Evolutionary conservation across 2,888 invertebrate species (phyloP).

Genomic region (Acronicta aceris): DNA sequence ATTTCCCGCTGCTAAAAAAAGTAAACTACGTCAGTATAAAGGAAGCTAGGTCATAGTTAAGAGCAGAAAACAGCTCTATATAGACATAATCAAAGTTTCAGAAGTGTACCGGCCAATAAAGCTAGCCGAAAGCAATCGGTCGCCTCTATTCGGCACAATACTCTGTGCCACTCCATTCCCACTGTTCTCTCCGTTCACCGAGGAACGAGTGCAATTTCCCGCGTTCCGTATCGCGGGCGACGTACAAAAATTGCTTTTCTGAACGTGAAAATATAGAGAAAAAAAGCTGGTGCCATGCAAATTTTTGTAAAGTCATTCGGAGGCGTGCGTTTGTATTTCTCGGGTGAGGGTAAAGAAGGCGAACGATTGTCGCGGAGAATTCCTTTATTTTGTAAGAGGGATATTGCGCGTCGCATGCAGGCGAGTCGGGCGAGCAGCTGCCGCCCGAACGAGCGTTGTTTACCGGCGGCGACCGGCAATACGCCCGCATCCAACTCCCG

Average conservation of each 20-base stretch:
- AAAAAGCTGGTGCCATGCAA: conserved; percentile 82
- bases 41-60: conserved; percentile 31
- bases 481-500: conserved; percentile 73
- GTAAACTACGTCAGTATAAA: conserved; percentile 22
- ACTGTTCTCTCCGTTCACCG: conserved; percentile 77
- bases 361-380: conserved; percentile 87
- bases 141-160: conserved; percentile 77
- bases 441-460: conserved; percentile 77
- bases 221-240: conserved; percentile 83
- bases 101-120: conserved; percentile 77
- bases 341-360: conserved; percentile 83
- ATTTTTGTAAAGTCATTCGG: conserved; percentile 89
- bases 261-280: conserved; percentile 83
- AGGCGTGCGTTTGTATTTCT: conserved; percentile 89
- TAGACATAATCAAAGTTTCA: conserved; percentile 60
- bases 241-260: conserved; percentile 89
- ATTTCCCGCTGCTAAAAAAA: conserved; percentile 15
- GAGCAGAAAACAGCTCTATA: conserved; percentile 49
- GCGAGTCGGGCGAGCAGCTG: conserved; percentile 75
- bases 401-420: conserved; percentile 89
- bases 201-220: conserved; percentile 87
- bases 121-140: conserved; percentile 79
- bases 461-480: conserved; percentile 75
- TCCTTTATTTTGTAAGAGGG: conserved; percentile 88
- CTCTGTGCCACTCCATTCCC: conserved; percentile 78